These are phyloP conservation scores for Spodoptera exigua DNA, from an alignment of 2,888 invertebrate genomes.

Conservation along the genomic window DNA sequence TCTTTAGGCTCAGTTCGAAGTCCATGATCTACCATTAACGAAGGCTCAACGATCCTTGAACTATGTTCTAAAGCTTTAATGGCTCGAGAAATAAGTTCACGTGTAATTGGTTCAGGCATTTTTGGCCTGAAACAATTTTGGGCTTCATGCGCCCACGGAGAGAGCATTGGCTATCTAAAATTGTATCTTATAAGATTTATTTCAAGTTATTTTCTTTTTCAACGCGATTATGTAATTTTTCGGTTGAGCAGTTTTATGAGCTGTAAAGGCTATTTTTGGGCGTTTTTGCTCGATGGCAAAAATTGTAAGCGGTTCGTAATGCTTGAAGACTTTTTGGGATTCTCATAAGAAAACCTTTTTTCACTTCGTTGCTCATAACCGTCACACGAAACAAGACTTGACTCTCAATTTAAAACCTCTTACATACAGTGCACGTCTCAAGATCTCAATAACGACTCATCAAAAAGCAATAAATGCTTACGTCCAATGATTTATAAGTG, in stretches of 20 bases:
- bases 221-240: slow-evolving; percentile 13
- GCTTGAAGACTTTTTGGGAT: no score
- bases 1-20: slow-evolving; percentile 38
- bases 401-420: no score
- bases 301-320: no score
- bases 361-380: no score
- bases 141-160: slow-evolving; percentile 27
- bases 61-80: slow-evolving; percentile 62
- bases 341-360: no score
- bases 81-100: slow-evolving; percentile 67
- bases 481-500: not conserved
- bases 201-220: slow-evolving; percentile 16
- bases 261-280: not conserved
- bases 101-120: slow-evolving; percentile 60
- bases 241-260: slow-evolving; percentile 9
- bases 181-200: slow-evolving; percentile 50
- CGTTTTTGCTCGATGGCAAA: no score
- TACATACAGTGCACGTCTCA: no score
- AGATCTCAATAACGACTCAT: no score
- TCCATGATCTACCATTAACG: slow-evolving; percentile 51
- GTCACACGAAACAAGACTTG: no score
- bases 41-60: slow-evolving; percentile 58
- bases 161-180: slow-evolving; percentile 48
- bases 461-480: slow-evolving; percentile 1
- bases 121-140: slow-evolving; percentile 48